Conservation (phyloP, 1,140 invertebrate genomes). For the Lasaia peninsularis region DNA sequence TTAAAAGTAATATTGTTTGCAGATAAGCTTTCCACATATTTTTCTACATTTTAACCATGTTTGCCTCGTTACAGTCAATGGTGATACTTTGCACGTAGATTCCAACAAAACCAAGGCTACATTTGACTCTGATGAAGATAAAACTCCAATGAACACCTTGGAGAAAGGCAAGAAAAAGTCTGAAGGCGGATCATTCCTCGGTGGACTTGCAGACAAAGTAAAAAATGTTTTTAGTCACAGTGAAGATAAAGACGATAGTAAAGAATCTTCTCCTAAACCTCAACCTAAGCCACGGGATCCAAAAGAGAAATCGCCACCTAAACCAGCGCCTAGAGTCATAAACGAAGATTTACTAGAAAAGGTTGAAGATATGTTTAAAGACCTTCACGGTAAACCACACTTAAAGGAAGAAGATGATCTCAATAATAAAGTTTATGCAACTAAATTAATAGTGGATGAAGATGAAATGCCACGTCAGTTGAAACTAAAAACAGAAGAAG, state of each 20-base stretch:
- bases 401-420: slow-evolving; percentile 56
- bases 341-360: slow-evolving; percentile 69
- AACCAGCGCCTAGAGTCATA: slow-evolving; percentile 66
- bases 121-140: slow-evolving; percentile 75
- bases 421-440: slow-evolving; percentile 52
- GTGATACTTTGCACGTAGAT: slow-evolving; percentile 60
- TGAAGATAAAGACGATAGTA: slow-evolving; percentile 57
- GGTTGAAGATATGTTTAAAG: slow-evolving; percentile 75
- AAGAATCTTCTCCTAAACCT: slow-evolving; percentile 58
- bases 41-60: slow-evolving; percentile 11
- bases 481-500: slow-evolving; percentile 50
- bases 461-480: slow-evolving; percentile 38
- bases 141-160: slow-evolving; percentile 65
- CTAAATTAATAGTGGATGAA: slow-evolving; percentile 66
- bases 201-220: slow-evolving; percentile 63
- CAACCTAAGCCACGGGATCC: slow-evolving; percentile 56
- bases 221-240: slow-evolving; percentile 60
- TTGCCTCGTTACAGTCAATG: slow-evolving; percentile 52
- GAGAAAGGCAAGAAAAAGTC: slow-evolving; percentile 67
- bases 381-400: slow-evolving; percentile 58
- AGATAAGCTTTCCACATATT: slow-evolving; percentile 6
- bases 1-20: slow-evolving; percentile 1
- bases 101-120: slow-evolving; percentile 69
- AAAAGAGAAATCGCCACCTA: slow-evolving; percentile 56
- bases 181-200: slow-evolving; percentile 56